phyloP scores from a whole-genome alignment of 2,888 invertebrate species.

The Anaspis maculata region DNA sequence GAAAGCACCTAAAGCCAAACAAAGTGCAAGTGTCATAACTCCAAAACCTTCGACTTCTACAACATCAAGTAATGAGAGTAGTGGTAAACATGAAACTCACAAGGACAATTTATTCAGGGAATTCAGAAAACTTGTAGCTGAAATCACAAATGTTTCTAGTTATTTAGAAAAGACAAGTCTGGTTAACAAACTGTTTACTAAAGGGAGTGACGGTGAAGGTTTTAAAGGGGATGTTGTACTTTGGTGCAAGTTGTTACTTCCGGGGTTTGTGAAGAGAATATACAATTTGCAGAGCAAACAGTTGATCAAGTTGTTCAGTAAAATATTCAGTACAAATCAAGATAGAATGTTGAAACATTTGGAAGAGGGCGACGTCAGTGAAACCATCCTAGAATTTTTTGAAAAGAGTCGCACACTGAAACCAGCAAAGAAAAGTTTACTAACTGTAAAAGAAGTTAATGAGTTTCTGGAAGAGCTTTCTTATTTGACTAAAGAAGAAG shows the following conservation, averaged over 20 bases:
- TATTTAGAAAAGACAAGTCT: conserved; percentile 75
- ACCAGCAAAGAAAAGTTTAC: conserved; percentile 57
- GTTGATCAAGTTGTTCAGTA: conserved; percentile 78
- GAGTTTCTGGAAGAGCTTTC: conserved; percentile 59
- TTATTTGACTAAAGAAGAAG: conserved; percentile 68
- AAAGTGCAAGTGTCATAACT: neutral
- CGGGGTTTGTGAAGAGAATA: conserved; percentile 72
- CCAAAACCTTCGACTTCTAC: neutral
- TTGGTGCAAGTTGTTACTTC: conserved; percentile 77
- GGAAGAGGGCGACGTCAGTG: conserved; percentile 80
- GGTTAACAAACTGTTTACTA: conserved; percentile 58
- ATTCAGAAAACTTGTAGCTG: conserved; percentile 69
- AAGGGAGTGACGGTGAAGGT: conserved; percentile 50
- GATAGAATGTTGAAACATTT: conserved; percentile 79
- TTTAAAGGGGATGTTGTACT: conserved; percentile 72
- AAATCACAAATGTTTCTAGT: conserved; percentile 67
- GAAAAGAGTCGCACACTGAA: conserved; percentile 51
- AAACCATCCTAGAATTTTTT: conserved; percentile 74
- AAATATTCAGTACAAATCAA: conserved; percentile 64
- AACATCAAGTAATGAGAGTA: conserved; percentile 4
- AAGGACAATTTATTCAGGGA: conserved; percentile 68
- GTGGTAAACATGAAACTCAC: conserved; percentile 16
- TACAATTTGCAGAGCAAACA: conserved; percentile 93
- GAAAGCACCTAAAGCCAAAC: conserved; percentile 4
- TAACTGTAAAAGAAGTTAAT: conserved; percentile 72